Evolutionary conservation across 2,888 invertebrate species (phyloP).

Genomic region (Acholoe squamosa): DNA sequence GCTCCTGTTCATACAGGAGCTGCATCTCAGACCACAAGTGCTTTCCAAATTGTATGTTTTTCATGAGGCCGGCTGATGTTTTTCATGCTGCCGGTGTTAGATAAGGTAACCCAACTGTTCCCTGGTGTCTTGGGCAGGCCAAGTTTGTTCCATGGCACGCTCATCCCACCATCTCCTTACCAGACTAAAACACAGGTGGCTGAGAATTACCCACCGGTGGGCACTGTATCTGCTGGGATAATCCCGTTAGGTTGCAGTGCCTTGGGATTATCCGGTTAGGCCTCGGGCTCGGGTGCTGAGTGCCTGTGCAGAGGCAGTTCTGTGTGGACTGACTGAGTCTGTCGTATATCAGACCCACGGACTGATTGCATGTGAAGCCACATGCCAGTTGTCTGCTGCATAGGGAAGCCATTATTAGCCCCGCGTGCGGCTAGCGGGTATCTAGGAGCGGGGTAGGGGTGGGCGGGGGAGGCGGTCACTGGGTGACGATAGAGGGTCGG

Average conservation of each 20-base stretch:
- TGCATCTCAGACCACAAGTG: constrained; percentile 2
- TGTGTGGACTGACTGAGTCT: neutral
- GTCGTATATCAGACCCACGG: constrained; percentile 26
- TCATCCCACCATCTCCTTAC: neutral
- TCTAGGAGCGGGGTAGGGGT: neutral
- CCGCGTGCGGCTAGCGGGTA: neutral
- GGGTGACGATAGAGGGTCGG: neutral
- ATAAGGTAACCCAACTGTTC: constrained; percentile 47
- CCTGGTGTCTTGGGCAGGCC: neutral
- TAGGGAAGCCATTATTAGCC: constrained; percentile 33
- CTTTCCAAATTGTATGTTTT: neutral
- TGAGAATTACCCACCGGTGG: neutral
- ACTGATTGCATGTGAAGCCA: constrained; percentile 44
- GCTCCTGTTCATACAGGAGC: too few relatives aligned
- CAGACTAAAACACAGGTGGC: constrained; percentile 36
- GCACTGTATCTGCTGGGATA: neutral
- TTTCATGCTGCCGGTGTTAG: constrained; percentile 30
- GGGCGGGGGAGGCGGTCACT: neutral
- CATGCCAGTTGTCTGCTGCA: constrained; percentile 46
- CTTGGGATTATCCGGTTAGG: constrained; percentile 40
- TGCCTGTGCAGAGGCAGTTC: constrained; percentile 20
- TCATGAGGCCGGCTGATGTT: neutral
- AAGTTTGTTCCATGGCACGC: neutral
- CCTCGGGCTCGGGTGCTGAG: neutral
- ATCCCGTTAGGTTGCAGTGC: neutral